Conservation (phyloP, 2,888 invertebrate species). For the Scaeva pyrastri region DNA sequence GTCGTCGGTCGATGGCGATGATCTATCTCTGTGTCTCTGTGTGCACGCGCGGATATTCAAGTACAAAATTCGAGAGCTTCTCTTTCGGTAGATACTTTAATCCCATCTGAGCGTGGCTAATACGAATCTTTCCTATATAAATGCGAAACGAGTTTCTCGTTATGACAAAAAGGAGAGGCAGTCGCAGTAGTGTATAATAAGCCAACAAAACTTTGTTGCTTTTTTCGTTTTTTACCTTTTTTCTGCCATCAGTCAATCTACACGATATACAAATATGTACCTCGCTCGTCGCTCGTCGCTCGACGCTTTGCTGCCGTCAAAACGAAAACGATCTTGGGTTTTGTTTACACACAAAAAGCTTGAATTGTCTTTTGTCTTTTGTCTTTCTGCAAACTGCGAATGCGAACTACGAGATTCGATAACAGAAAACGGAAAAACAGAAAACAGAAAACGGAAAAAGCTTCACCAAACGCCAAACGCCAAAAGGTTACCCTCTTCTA, state of each 20-base stretch:
- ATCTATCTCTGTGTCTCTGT: slow-evolving; percentile 52
- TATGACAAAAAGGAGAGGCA: slow-evolving; percentile 67
- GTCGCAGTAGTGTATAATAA: slow-evolving; percentile 19
- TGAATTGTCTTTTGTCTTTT: slow-evolving; percentile 30
- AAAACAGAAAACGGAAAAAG: slow-evolving; percentile 63
- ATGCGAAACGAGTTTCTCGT: slow-evolving; percentile 74
- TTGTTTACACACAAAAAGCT: slow-evolving; percentile 72
- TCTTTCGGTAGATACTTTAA: slow-evolving; percentile 76
- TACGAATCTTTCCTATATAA: slow-evolving; percentile 75
- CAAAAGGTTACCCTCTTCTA: neutral
- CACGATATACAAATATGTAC: neutral
- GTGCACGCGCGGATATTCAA: slow-evolving; percentile 73
- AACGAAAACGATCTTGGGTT: slow-evolving; percentile 50
- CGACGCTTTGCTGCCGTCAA: slow-evolving; percentile 12
- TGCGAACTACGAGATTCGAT: slow-evolving; percentile 32
- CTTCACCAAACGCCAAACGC: slow-evolving; percentile 19
- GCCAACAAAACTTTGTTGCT: slow-evolving; percentile 22
- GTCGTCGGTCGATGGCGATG: slow-evolving; percentile 54
- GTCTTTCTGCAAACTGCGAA: slow-evolving; percentile 23
- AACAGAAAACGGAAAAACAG: slow-evolving; percentile 36
- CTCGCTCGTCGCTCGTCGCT: neutral
- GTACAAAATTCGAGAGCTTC: slow-evolving; percentile 68
- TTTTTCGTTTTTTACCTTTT: slow-evolving; percentile 23
- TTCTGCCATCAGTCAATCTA: slow-evolving; percentile 28
- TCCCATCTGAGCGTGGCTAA: slow-evolving; percentile 75